Conservation (phyloP, 2,888 invertebrate species). For the Congeria kusceri region DNA sequence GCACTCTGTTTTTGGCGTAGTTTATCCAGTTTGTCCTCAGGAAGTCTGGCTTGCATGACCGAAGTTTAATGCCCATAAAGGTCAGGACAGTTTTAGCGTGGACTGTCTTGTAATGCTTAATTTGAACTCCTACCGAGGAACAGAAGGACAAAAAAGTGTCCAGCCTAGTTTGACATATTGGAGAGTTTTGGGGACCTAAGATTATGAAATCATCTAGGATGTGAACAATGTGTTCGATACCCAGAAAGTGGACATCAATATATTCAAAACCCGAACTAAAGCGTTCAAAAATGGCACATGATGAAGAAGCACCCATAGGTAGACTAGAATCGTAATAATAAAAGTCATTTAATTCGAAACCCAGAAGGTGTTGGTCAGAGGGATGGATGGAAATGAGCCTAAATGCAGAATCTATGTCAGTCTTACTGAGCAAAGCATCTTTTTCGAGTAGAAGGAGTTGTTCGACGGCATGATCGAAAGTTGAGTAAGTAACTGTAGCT, state of each 20-base stretch:
- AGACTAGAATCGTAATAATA: no score
- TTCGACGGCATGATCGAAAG: slow-evolving; percentile 43
- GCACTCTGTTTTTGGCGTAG: not conserved
- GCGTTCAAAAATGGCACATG: slow-evolving; percentile 54
- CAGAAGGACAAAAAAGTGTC: slow-evolving; percentile 19
- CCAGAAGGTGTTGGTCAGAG: slow-evolving; percentile 47
- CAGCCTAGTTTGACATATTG: slow-evolving; percentile 1
- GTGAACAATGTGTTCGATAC: slow-evolving; percentile 16
- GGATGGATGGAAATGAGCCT: slow-evolving; percentile 48
- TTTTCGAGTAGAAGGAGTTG: slow-evolving; percentile 14
- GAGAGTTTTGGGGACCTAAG: slow-evolving; percentile 8
- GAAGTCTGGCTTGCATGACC: slow-evolving; percentile 22
- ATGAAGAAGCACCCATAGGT: slow-evolving; percentile 44
- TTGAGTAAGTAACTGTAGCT: slow-evolving; percentile 23
- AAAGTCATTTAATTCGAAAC: slow-evolving; percentile 22
- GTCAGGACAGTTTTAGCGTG: not conserved
- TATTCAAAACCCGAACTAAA: slow-evolving; percentile 29
- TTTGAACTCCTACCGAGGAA: slow-evolving; percentile 12
- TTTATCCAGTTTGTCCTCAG: slow-evolving; percentile 18
- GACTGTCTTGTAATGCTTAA: slow-evolving; percentile 21
- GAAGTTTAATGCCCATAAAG: slow-evolving; percentile 32
- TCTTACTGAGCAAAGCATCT: slow-evolving; percentile 31
- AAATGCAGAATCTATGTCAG: slow-evolving; percentile 52
- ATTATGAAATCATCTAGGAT: slow-evolving; percentile 28
- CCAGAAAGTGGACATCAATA: not conserved